A percentile compares a stretch with the other conserved stretches of the same genome.
Conservation (phyloP, 2,113 vertebrate species). For the Verasper variegatus region DNA sequence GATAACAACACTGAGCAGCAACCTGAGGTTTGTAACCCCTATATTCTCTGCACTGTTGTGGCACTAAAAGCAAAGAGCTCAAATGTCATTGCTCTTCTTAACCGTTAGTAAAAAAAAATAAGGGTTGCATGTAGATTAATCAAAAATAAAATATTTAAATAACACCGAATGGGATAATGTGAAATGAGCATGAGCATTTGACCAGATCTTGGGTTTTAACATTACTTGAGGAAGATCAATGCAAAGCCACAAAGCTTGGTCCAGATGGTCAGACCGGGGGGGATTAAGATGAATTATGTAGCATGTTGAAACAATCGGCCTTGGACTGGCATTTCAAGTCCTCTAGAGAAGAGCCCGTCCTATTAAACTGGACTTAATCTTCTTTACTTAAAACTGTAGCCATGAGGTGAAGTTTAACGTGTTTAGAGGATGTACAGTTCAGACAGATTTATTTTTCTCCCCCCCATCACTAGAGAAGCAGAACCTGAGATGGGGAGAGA, state of each 20-base stretch:
- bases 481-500: neutral
- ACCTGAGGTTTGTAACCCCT: too few species aligned
- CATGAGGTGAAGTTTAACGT: conserved; percentile 14
- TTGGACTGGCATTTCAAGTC: conserved; percentile 39
- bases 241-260: conserved; percentile 46
- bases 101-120: too few species aligned
- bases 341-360: conserved; percentile 20
- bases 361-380: conserved; percentile 50
- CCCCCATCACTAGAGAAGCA: neutral
- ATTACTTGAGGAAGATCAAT: conserved; percentile 35
- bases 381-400: conserved; percentile 16
- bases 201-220: conserved; percentile 29
- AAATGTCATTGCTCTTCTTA: too few species aligned
- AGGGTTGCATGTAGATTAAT: too few species aligned
- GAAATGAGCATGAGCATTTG: neutral
- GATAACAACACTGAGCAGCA: too few species aligned
- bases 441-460: neutral
- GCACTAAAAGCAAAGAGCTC: too few species aligned
- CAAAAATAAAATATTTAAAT: neutral
- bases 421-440: conserved; percentile 15
- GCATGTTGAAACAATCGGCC: conserved; percentile 58
- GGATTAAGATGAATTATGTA: conserved; percentile 72
- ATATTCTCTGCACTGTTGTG: too few species aligned
- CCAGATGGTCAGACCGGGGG: conserved; percentile 62
- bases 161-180: neutral